These are phyloP conservation scores for Aphis gossypii DNA, from an alignment of 1,140 invertebrate genomes.

Conservation along the genomic window DNA sequence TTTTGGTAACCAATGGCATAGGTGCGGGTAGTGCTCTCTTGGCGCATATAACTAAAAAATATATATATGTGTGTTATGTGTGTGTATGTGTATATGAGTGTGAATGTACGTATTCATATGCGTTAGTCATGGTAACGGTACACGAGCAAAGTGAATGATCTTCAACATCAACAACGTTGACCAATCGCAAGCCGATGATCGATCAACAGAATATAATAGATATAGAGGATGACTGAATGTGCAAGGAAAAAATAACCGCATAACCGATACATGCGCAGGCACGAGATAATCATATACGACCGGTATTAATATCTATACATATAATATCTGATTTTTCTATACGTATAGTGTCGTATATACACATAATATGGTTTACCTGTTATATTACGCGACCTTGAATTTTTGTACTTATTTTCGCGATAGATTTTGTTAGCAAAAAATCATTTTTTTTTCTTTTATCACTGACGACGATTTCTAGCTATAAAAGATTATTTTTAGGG, in stretches of 20 bases:
- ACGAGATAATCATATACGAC: not conserved
- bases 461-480: not conserved
- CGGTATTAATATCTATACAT: not conserved
- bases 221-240: constrained; percentile 12
- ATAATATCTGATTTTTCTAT: not conserved
- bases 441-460: not conserved
- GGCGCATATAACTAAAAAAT: not conserved
- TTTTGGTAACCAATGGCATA: constrained; percentile 52
- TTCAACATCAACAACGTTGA: constrained; percentile 54
- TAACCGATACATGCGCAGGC: not conserved
- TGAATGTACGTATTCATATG: not conserved
- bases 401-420: not conserved
- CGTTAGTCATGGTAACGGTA: constrained; percentile 55
- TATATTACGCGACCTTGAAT: not conserved
- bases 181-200: constrained; percentile 24
- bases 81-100: too few species aligned
- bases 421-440: not conserved
- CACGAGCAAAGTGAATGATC: constrained; percentile 54
- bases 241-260: not conserved
- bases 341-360: not conserved
- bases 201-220: not conserved
- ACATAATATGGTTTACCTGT: too few species aligned
- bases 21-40: not conserved
- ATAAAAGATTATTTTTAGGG: not conserved
- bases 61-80: too few species aligned